Evolutionary conservation across 1,140 invertebrate genomes (phyloP).

Genomic region (Subanguina moxae): DNA sequence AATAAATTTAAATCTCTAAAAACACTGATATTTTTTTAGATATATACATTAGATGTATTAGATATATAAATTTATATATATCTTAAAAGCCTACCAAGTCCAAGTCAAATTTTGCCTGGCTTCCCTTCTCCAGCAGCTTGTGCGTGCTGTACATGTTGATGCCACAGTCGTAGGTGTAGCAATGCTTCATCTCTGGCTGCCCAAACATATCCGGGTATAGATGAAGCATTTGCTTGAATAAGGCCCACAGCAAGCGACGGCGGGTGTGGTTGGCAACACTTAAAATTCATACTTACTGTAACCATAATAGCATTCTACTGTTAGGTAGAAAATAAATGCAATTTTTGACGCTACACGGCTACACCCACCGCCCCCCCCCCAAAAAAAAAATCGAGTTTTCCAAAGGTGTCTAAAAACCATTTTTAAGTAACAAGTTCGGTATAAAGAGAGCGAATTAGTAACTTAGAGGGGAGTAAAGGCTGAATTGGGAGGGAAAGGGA

Average conservation of each 20-base stretch:
- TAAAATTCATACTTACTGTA: slow-evolving; percentile 24
- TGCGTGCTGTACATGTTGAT: slow-evolving; percentile 24
- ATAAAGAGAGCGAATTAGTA: too few relatives aligned
- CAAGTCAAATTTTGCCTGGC: slow-evolving; percentile 15
- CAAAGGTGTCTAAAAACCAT: too few relatives aligned
- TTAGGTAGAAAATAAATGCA: not conserved
- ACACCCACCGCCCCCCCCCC: too few relatives aligned
- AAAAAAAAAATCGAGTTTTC: too few relatives aligned
- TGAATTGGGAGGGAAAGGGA: too few relatives aligned
- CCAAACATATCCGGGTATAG: slow-evolving; percentile 19
- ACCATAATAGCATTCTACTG: not conserved
- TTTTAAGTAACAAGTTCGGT: too few relatives aligned
- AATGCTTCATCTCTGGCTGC: not conserved
- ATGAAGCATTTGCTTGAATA: slow-evolving; percentile 21
- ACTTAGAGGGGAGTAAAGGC: too few relatives aligned
- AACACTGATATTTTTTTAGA: too few relatives aligned
- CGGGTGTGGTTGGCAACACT: slow-evolving; percentile 19
- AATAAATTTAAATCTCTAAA: too few relatives aligned
- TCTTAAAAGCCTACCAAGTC: not conserved
- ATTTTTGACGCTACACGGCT: too few relatives aligned
- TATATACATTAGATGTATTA: too few relatives aligned
- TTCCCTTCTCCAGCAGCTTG: slow-evolving; percentile 5
- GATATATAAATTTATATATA: too few relatives aligned
- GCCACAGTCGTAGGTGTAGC: slow-evolving; percentile 24
- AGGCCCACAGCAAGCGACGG: slow-evolving; percentile 23